Base-by-base conservation (phyloP, 2,888 invertebrate genomes). In the Macroteleia sp. region DNA sequence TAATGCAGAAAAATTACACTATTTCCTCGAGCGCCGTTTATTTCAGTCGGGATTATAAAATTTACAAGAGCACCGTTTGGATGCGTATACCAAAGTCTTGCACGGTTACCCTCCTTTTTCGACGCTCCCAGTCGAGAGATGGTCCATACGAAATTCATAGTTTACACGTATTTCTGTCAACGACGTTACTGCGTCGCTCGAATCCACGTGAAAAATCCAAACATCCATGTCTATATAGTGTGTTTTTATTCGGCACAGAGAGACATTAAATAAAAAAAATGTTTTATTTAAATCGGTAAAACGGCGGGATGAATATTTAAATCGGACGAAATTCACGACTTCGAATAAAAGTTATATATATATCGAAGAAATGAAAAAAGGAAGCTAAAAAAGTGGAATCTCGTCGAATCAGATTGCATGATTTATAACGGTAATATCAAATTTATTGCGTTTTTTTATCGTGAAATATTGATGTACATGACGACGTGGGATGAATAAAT, bases 101-200 rank as follows among this genome's bases (percentile, higher is more conserved):
- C 25, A 54, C n/a, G 62, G 57, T 57, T 48, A 32, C 42, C 12
- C 62, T 57, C 32, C 64, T 57, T 74, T 66, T 74, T 48, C 30
- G 16, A 36, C n/a, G n/a, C n/a, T n/a, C n/a, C n/a, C n/a, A 50
- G 28, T 42, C 66, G 54, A 54, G 30, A 71, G 59, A 66, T 41
- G 34, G 61, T 46, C 57, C 48, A 54, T 61, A 75, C 67, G 77
- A 77, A 77, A 77, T 71, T 70, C 77, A 71, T 71, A 71, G 59
- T 71, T 71, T 54, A 71, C 59, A 61, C 70, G 61, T 61, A 77
- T 71, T 77, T 71, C 71, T 66, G 70, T 77, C 70, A 71, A 66
- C 71, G 54, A 20, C 59, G 54, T 1, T 22, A n/a, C 57, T 4
- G 52, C 22, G 22, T 16, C 42, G 50, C 12, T n/a, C 48, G 42